Percentiles rank a stretch among this genome's conserved stretches.
phyloP scores from a whole-genome alignment of 2,113 vertebrate species.

The Platycercus adscitus region DNA sequence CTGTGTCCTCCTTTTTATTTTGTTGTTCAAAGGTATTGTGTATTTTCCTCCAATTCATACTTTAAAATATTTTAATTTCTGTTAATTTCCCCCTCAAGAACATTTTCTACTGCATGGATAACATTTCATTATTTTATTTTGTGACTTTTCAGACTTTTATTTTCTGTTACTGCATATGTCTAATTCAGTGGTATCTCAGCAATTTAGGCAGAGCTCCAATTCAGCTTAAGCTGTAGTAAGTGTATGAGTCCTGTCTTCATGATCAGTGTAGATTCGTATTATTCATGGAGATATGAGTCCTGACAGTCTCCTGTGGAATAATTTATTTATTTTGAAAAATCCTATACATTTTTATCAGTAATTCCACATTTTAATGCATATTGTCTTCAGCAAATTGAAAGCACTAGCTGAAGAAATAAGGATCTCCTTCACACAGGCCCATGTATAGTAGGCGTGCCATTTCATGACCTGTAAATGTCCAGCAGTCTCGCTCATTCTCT shows the following conservation, averaged over 20 bases:
- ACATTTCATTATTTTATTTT: background rate
- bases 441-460: rapidly evolving
- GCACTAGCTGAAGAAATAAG: background rate
- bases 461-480: background rate
- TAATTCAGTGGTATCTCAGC: background rate
- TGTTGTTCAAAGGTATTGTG: background rate
- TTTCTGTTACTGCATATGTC: background rate
- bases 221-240: background rate
- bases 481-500: background rate
- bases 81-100: background rate
- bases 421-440: background rate
- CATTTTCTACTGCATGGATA: background rate
- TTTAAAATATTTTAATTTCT: background rate
- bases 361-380: background rate
- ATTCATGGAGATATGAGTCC: background rate
- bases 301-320: background rate
- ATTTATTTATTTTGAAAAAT: background rate
- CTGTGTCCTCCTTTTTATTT: background rate
- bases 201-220: background rate
- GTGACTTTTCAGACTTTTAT: background rate
- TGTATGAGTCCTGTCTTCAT: background rate
- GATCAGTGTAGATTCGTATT: background rate
- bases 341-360: background rate
- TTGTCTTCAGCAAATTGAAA: background rate
- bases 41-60: background rate